A percentile compares a stretch with the other conserved stretches of the same genome.
phyloP scores from a whole-genome alignment of 2,113 vertebrate species.

The Marcusenius ussheri region DNA sequence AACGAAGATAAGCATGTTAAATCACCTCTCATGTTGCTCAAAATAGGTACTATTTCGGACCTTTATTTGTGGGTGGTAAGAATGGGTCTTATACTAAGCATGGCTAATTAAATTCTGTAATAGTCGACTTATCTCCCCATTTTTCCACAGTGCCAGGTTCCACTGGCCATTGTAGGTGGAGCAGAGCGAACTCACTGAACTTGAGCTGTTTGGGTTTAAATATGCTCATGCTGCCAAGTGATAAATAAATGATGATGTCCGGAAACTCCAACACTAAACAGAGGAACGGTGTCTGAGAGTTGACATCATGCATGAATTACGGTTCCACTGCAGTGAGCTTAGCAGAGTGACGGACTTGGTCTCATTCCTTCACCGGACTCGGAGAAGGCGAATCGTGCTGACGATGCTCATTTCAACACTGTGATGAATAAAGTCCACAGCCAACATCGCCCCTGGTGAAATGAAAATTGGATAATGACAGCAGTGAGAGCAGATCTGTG shows the following conservation, averaged over 20 bases:
- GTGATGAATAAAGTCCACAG: not conserved
- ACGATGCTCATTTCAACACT: not conserved
- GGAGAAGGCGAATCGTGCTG: not conserved
- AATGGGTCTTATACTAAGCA: not conserved
- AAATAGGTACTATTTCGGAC: not conserved
- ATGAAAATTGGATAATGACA: not conserved
- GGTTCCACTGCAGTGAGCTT: not conserved
- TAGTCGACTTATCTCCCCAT: not conserved
- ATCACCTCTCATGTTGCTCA: not conserved
- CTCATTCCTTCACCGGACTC: not conserved
- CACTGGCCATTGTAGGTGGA: not conserved
- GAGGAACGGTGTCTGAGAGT: not conserved
- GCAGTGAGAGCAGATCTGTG: not conserved
- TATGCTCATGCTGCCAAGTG: not conserved
- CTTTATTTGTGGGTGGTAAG: not conserved
- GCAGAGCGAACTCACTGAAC: not conserved
- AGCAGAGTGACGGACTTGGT: not conserved
- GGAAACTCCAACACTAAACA: not conserved
- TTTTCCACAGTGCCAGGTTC: not conserved
- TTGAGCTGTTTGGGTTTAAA: not conserved
- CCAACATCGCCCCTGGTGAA: not conserved
- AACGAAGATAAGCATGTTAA: not conserved
- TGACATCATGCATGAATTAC: not conserved
- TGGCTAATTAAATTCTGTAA: not conserved
- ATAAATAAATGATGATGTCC: not conserved